A percentile compares a stretch with the other conserved stretches of the same genome.
Evolutionary conservation across 2,888 invertebrate species (phyloP).

Genomic region (Brenthis ino): DNA sequence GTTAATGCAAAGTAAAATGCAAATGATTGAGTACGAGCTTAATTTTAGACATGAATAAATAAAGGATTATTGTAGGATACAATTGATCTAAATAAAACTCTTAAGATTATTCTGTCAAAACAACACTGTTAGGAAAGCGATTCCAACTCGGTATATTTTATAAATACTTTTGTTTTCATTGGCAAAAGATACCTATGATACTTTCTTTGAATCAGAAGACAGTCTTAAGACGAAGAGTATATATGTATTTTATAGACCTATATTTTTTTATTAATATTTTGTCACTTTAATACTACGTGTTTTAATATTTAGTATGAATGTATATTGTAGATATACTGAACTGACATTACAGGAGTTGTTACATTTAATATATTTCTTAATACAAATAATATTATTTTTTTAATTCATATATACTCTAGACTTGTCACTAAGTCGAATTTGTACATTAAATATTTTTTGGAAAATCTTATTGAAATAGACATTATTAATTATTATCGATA

Average conservation of each 20-base stretch:
- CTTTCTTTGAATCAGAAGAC: conserved; percentile 5
- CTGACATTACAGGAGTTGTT: too few species aligned
- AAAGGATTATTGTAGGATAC: conserved; percentile 36
- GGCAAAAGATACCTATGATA: conserved; percentile 14
- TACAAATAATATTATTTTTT: too few species aligned
- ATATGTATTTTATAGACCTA: background rate
- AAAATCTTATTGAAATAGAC: too few species aligned
- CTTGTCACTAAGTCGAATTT: too few species aligned
- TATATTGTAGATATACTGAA: too few species aligned
- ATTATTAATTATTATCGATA: too few species aligned
- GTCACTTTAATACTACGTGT: too few species aligned
- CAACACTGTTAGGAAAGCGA: conserved; percentile 12
- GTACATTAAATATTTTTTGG: too few species aligned
- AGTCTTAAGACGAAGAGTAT: background rate
- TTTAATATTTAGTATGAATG: too few species aligned
- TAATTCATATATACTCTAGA: too few species aligned
- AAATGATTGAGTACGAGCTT: conserved; percentile 23
- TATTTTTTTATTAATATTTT: background rate
- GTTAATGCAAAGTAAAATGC: conserved; percentile 29
- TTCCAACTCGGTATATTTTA: conserved; percentile 12
- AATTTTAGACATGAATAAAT: conserved; percentile 31
- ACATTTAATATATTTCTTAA: too few species aligned
- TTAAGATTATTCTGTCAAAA: conserved; percentile 29
- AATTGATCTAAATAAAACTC: conserved; percentile 32
- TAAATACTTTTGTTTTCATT: conserved; percentile 19